Evolutionary conservation across 2,888 invertebrate species (phyloP), one percentile per base, ranked within the genome.

Genomic region (Polyploca ridens): DNA sequence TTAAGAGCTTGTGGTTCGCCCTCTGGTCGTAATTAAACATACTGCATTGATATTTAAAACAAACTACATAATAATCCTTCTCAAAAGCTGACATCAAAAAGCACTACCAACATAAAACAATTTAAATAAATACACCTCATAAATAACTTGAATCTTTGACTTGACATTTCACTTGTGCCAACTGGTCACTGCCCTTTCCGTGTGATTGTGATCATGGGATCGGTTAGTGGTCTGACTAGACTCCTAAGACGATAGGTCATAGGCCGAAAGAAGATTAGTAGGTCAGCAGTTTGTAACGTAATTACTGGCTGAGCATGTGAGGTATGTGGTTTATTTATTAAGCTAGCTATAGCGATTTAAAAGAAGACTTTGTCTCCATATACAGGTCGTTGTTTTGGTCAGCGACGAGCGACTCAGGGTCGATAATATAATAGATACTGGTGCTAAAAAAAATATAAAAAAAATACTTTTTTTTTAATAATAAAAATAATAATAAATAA

Each of bases 101-200:
- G 44, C 13, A 6, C 14, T 3, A 6, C 8, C 8, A 10, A 38
- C 14, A 49, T 7, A n/a, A 49, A 49, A n/a, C 14, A n/a, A 13
- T 49, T 19, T 54, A 54, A 19, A 54, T 19, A 19, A 19, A 54
- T 19, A 14, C 54, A 54, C 49, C 49, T 54, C 19, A 19, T 54
- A 54, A 19, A 19, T n/a, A 10, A 54, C 54, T 19, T 3, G 19
- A 16, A 54, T 1, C 10, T 54, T 8, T 54, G n/a, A 33, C 57
- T 16, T 57, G 72, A 78, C 76, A 76, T 81, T 77, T 73, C 0
- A 35, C 16, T 57, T 60, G 62, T 33, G 66, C 33, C 76, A 10
- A 54, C 16, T 54, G 79, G 75, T 66, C 82, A 72, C 63, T 77
- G 74, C 77, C 78, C 83, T 83, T 80, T 80, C 7, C 66, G 62